Percentiles rank a stretch among this genome's conserved stretches.
Evolutionary conservation across 37 sponge, comb jelly and placozoan species (phyloP).

Genomic region (Spongia lamella): DNA sequence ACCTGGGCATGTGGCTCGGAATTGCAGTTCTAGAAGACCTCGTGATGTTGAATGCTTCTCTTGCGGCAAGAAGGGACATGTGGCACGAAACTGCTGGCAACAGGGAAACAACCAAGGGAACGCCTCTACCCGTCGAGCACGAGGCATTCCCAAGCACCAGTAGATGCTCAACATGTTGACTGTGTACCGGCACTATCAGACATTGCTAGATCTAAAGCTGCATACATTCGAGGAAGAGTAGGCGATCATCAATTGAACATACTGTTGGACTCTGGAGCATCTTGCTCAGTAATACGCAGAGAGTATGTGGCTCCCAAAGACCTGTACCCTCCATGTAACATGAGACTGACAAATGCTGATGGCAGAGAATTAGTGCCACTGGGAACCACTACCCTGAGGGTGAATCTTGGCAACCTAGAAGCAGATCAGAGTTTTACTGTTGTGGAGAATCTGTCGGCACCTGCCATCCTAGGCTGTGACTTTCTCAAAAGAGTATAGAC

Average conservation of each 20-base stretch:
- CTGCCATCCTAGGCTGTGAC: constrained; percentile 8
- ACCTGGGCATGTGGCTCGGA: not conserved
- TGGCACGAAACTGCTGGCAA: not conserved
- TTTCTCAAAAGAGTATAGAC: constrained; percentile 5
- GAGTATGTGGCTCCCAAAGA: not conserved
- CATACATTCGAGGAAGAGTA: too few relatives aligned
- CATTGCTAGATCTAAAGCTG: too few relatives aligned
- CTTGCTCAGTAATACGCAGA: too few relatives aligned
- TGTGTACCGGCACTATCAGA: too few relatives aligned
- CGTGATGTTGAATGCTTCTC: not conserved
- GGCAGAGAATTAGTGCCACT: not conserved
- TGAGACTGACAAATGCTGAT: not conserved
- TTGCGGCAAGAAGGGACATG: not conserved
- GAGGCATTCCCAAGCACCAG: not conserved
- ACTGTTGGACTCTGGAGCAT: too few relatives aligned
- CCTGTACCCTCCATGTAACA: not conserved
- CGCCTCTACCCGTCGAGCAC: not conserved
- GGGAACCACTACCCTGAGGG: constrained; percentile 4
- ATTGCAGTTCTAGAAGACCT: not conserved
- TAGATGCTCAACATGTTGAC: constrained; percentile 3
- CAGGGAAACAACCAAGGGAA: constrained; percentile 4
- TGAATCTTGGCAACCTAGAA: not conserved
- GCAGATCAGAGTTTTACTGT: not conserved
- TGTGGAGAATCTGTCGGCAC: not conserved
- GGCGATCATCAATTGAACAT: too few relatives aligned